Conservation (phyloP, 2,797 vertebrate genomes). For the Enteromius radiatus region DNA sequence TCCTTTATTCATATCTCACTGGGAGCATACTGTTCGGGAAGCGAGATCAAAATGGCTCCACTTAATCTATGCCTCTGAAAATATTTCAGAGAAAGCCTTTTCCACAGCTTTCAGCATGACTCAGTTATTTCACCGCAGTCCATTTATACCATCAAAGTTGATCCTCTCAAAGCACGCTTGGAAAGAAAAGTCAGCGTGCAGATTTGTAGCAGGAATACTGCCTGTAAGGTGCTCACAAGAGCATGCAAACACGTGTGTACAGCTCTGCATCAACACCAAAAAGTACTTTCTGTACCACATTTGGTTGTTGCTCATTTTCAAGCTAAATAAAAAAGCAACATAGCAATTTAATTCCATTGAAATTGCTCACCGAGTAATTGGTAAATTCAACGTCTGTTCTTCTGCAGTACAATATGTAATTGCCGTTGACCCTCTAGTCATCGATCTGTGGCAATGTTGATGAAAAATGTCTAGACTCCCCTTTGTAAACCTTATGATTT, state of each 20-base stretch:
- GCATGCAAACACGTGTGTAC: not conserved
- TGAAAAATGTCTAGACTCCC: constrained; percentile 35
- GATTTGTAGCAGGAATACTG: constrained; percentile 24
- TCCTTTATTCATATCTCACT: constrained; percentile 54
- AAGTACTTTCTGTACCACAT: not conserved
- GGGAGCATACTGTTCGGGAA: constrained; percentile 28
- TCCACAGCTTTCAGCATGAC: constrained; percentile 43
- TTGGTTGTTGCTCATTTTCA: not conserved
- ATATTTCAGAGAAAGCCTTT: constrained; percentile 46
- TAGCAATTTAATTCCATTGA: not conserved
- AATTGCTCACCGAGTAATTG: constrained; percentile 16
- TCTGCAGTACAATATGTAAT: constrained; percentile 23
- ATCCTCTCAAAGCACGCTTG: constrained; percentile 39
- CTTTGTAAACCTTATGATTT: constrained; percentile 29
- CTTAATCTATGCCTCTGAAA: constrained; percentile 49
- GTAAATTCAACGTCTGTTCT: not conserved
- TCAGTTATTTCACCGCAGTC: constrained; percentile 46
- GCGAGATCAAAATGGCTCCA: constrained; percentile 43
- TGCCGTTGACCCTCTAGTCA: not conserved
- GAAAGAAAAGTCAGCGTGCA: constrained; percentile 26
- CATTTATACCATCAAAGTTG: constrained; percentile 54
- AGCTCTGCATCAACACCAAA: not conserved
- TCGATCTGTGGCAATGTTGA: constrained; percentile 22
- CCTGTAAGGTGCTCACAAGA: not conserved
- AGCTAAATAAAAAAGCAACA: constrained; percentile 2